Evolutionary conservation across 2,888 invertebrate species (phyloP), one percentile per base, ranked within the genome.

Genomic region (Pyralis farinalis): DNA sequence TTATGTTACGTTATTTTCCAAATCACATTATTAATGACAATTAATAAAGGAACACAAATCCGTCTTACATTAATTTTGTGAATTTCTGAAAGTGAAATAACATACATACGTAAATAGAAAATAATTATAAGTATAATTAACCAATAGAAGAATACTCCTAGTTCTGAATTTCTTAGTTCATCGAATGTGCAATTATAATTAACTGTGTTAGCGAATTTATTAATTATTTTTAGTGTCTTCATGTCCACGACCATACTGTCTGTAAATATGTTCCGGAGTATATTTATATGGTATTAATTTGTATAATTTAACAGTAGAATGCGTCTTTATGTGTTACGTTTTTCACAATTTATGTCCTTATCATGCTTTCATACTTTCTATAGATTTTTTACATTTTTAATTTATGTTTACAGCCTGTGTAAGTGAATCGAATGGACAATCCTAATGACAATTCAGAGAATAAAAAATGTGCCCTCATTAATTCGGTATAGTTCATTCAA

Each of bases 71-170:
- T 80, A 69, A 76, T 81, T 82, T 72, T 71, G 65, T 81, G 73
- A 70, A 73, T 78, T 82, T 77, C 74, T 71, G 69, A 74, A 64
- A 77, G 68, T 75, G 60, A 58, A 70, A 66, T 79, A 79, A 83
- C 77, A 68, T 70, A 73, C 69, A 85, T 86, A 88, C 87, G 87
- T 87, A 87, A 87, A 81, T 86, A 84, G 83, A 71, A 60, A 66
- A 56, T 84, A 85, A 80, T 63, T 71, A 49, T 86, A 86, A 86
- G 78, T 68, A 73, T 70, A 71, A 71, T 71, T 85, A 85, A 85
- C 77, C 81, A 58, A 78, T 84, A 84, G 77, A 74, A 59, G 50
- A 77, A 72, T 78, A 84, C 75, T 74, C 71, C 69, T 85, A 85
- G 83, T 73, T 73, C 75, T 63, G 67, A 67, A 65, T 71, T 71